A percentile compares a stretch with the other conserved stretches of the same genome.
phyloP scores from a whole-genome alignment of 2,888 invertebrate species.

The Spisula solida region DNA sequence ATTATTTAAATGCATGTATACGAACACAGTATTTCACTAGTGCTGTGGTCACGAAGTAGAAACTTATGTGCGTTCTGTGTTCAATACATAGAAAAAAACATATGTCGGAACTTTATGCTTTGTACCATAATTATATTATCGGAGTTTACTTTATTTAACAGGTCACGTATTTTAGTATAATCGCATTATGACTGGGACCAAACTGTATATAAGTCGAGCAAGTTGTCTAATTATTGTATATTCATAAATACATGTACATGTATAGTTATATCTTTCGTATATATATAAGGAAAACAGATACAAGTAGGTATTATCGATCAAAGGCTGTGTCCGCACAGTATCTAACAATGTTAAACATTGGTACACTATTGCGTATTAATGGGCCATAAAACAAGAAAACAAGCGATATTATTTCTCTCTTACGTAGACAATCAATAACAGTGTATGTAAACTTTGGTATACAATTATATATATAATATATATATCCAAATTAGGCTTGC shows the following conservation, averaged over 20 bases:
- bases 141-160: no score
- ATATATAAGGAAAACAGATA: background rate
- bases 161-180: background rate
- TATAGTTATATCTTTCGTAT: no score
- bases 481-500: background rate
- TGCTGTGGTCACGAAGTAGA: no score
- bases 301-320: background rate
- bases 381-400: constrained; percentile 22
- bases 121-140: no score
- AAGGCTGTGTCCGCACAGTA: background rate
- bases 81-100: no score
- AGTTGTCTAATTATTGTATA: background rate
- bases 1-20: no score
- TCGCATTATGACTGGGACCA: background rate
- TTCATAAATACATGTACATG: no score
- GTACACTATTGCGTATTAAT: background rate
- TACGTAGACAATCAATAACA: background rate
- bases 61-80: no score
- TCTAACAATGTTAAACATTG: background rate
- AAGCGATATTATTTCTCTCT: background rate
- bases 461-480: background rate
- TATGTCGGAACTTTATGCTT: no score
- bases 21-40: no score
- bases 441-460: background rate
- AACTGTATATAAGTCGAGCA: background rate